Evolutionary conservation across 2,888 invertebrate species (phyloP).

Genomic region (Hololepta plana): DNA sequence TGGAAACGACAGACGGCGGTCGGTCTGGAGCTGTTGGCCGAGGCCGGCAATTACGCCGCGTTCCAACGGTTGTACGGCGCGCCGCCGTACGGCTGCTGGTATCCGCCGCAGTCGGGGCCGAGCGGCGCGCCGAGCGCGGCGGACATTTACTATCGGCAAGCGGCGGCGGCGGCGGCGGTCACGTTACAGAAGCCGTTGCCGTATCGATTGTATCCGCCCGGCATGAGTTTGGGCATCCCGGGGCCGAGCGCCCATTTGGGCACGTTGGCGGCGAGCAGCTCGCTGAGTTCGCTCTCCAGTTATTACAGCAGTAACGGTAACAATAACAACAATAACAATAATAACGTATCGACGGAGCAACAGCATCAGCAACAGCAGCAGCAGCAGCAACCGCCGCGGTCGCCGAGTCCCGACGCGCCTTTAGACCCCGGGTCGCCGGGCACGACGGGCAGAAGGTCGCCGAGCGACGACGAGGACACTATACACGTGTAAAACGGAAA

Average conservation of each 20-base stretch:
- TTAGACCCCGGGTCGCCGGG: slow-evolving; percentile 43
- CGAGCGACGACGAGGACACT: slow-evolving; percentile 42
- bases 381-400: slow-evolving; percentile 35
- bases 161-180: slow-evolving; percentile 50
- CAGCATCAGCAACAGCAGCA: too few relatives aligned
- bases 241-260: slow-evolving; percentile 50
- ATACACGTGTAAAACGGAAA: slow-evolving; percentile 35
- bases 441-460: slow-evolving; percentile 22
- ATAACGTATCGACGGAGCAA: too few relatives aligned
- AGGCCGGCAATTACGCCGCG: slow-evolving; percentile 97
- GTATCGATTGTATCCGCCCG: slow-evolving; percentile 39
- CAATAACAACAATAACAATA: too few relatives aligned
- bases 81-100: slow-evolving; percentile 48
- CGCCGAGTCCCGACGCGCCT: slow-evolving; percentile 29
- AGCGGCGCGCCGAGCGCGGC: slow-evolving; percentile 46
- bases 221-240: slow-evolving; percentile 40
- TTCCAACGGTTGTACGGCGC: slow-evolving; percentile 85
- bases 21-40: slow-evolving; percentile 87
- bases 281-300: slow-evolving; percentile 35
- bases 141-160: slow-evolving; percentile 69
- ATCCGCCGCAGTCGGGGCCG: slow-evolving; percentile 36
- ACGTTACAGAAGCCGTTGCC: slow-evolving; percentile 79
- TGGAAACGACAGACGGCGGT: slow-evolving; percentile 99
- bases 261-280: slow-evolving; percentile 49
- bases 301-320: slow-evolving; percentile 36